A percentile compares a stretch with the other conserved stretches of the same genome.
Evolutionary conservation across 2,113 vertebrate genomes (phyloP).

Genomic region (Barnardius zonarius): DNA sequence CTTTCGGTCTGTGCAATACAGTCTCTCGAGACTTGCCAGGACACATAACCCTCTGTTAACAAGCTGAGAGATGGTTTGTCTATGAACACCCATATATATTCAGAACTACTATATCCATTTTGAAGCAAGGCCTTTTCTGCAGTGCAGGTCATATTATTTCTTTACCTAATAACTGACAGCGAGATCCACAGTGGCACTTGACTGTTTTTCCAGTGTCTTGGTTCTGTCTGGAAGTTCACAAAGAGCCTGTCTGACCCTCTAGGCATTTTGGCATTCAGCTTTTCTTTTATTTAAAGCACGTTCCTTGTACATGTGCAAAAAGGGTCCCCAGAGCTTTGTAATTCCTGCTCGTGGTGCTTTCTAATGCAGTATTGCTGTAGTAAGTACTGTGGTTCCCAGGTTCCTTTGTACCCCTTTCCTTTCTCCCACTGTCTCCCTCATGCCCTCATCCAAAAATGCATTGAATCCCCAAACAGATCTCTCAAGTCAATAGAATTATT

Average conservation of each 20-base stretch:
- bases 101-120: not conserved
- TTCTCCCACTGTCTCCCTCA: not conserved
- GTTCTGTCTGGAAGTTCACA: slow-evolving; percentile 5
- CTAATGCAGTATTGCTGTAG: not conserved
- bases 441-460: not conserved
- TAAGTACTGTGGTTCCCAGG: not conserved
- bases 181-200: not conserved
- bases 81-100: not conserved
- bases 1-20: not conserved
- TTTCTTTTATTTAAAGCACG: not conserved
- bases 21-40: slow-evolving; percentile 2
- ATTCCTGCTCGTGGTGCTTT: not conserved
- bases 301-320: not conserved
- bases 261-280: slow-evolving; percentile 10
- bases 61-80: slow-evolving; percentile 26
- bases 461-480: not conserved
- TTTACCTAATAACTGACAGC: slow-evolving; percentile 11
- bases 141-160: not conserved
- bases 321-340: not conserved
- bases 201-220: slow-evolving; percentile 1
- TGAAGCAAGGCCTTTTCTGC: not conserved
- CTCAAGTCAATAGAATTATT: not conserved
- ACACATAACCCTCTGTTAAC: not conserved
- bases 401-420: not conserved
- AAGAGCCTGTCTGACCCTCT: not conserved